Evolutionary conservation across 2,888 invertebrate genomes (phyloP).

Genomic region (Corythucha ciliata): DNA sequence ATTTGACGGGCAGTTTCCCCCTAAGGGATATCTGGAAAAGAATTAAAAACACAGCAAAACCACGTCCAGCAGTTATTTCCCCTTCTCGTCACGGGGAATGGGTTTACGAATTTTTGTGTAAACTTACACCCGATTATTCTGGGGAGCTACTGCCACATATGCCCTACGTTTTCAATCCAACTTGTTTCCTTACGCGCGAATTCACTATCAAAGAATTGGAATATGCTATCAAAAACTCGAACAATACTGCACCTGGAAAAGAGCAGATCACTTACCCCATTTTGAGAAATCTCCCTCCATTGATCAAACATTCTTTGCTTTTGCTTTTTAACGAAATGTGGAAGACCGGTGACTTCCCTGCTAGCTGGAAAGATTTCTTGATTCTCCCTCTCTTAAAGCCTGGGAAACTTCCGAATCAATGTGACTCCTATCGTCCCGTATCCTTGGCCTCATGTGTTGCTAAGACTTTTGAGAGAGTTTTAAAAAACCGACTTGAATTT

Average conservation of each 20-base stretch:
- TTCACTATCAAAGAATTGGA: constrained; percentile 3
- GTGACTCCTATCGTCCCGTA: not conserved
- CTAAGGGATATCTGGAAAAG: no score
- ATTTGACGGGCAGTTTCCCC: no score
- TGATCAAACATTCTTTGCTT: not conserved
- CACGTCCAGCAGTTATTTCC: no score
- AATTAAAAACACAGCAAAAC: no score
- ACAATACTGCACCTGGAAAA: constrained; percentile 7
- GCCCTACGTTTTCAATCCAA: no score
- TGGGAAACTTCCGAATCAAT: not conserved
- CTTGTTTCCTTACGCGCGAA: no score
- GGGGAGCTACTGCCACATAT: no score
- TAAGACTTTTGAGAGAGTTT: no score
- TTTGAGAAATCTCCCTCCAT: not conserved
- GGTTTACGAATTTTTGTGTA: no score
- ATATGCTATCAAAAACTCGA: constrained; percentile 1
- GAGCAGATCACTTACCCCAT: constrained; percentile 2
- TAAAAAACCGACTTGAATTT: not conserved
- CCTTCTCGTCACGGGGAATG: no score
- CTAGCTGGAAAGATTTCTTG: not conserved
- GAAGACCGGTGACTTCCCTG: not conserved
- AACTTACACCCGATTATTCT: no score
- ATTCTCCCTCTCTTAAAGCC: constrained; percentile 2
- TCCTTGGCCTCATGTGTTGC: no score
- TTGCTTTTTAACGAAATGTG: not conserved